These are phyloP conservation scores for Falco naumanni DNA, from an alignment of 2,797 vertebrate genomes.

Conservation along the genomic window DNA sequence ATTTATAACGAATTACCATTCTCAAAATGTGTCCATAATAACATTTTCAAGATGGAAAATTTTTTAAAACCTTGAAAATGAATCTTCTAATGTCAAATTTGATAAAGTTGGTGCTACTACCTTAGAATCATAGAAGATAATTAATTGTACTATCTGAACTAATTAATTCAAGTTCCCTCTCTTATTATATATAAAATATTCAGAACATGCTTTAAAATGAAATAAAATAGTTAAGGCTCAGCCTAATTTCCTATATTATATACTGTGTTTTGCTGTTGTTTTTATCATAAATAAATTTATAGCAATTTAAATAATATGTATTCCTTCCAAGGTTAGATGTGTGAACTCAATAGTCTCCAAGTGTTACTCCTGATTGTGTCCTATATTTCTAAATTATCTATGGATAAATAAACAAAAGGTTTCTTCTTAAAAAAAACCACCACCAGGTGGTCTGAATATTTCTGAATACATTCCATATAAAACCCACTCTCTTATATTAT, in stretches of 20 bases:
- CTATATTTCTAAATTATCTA: neutral
- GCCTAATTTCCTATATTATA: neutral
- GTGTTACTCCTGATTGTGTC: neutral
- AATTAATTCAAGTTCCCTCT: neutral
- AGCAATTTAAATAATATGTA: neutral
- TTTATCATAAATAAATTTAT: neutral
- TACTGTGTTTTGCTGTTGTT: neutral
- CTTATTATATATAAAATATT: neutral
- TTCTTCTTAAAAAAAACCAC: neutral
- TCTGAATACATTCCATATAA: neutral
- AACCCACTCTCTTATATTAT: neutral
- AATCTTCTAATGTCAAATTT: conserved; percentile 5
- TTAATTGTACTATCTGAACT: conserved; percentile 6
- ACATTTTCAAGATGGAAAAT: neutral
- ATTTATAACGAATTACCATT: neutral
- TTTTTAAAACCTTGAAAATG: neutral
- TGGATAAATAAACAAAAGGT: neutral
- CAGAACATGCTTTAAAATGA: neutral
- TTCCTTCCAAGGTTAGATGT: neutral
- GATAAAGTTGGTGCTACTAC: neutral
- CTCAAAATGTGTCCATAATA: neutral
- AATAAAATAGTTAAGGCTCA: neutral
- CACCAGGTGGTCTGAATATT: neutral
- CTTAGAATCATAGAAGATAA: neutral
- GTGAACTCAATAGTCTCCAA: neutral